Evolutionary conservation across 1,140 invertebrate species (phyloP).

Genomic region (Heliconius melpomene): DNA sequence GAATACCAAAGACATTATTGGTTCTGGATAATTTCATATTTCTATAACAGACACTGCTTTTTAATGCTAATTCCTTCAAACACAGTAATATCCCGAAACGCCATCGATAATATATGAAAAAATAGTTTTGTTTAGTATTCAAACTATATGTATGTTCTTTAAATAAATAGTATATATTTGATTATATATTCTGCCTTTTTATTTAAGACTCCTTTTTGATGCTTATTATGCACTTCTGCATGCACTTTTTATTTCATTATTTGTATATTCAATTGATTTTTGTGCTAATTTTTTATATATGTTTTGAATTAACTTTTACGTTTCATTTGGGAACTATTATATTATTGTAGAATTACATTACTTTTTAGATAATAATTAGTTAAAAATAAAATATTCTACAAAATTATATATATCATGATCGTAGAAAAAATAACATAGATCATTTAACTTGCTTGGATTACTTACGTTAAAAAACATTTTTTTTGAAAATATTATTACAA

Average conservation of each 20-base stretch:
- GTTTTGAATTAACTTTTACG: conserved; percentile 34
- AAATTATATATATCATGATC: too few species aligned
- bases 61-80: conserved; percentile 58
- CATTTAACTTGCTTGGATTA: too few species aligned
- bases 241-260: conserved; percentile 31
- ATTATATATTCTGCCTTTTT: conserved; percentile 61
- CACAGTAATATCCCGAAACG: conserved; percentile 26
- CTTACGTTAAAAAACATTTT: too few species aligned
- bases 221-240: conserved; percentile 40
- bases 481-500: too few species aligned
- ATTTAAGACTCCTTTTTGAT: conserved; percentile 52
- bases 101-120: conserved; percentile 16
- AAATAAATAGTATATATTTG: conserved; percentile 72
- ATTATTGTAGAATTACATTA: conserved; percentile 21
- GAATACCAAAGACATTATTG: conserved; percentile 28
- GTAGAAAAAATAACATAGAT: too few species aligned
- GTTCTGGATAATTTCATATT: conserved; percentile 45
- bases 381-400: too few species aligned
- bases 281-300: conserved; percentile 29
- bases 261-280: conserved; percentile 9
- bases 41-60: conserved; percentile 62
- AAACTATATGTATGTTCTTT: conserved; percentile 42
- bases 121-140: conserved; percentile 41
- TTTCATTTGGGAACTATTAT: conserved; percentile 41
- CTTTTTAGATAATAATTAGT: neutral